Evolutionary conservation across 2,113 vertebrate species (phyloP), one percentile per base, ranked within the genome.

Genomic region (Rhipidura dahli): DNA sequence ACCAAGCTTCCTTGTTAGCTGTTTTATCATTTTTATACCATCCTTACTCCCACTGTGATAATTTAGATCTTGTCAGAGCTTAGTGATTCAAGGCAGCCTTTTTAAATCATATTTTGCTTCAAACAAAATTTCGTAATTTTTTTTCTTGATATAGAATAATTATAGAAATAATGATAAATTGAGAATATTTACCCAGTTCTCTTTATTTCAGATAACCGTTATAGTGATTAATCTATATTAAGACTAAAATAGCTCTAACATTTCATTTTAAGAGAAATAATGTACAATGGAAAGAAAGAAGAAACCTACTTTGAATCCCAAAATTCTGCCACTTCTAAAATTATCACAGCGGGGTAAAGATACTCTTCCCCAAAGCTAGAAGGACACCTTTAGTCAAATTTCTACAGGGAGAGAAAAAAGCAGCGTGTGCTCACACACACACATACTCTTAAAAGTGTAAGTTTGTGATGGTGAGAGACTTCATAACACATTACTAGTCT

Each of bases 401-500:
- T 85, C 63, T 87, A 22, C 19, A 53, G 31, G n/a, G 49, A 91
- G 13, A 79, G 47, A 37, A 87, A 84, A 78, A 93, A 83, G 27
- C 28, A 66, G 15, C 7, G 0, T 39, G n/a, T 2, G 5, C 20
- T 44, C 33, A 10, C 7, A 13, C 13, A 35, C 14, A 20, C 35
- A 33, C 4, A 21, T 9, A 21, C 21, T 75, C 65, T 72, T 79
- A 49, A 91, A 94, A 82, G 31, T 77, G 37, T 64, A 94, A 82
- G 80, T 96, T 90, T 64, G 49, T 87, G 54, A 56, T 90, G 59
- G 83, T 87, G 76, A 84, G 83, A 93, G 47, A 89, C 80, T 93
- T 94, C 44, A 51, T 91, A 96, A 93, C 75, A 94, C 93, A 90
- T 96, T 96, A 91, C 64, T 27, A 35, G 56, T 96, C 95, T 95